These are phyloP conservation scores for Drosophila nikananu DNA, from an alignment of 1,140 invertebrate genomes.

Conservation along the genomic window DNA sequence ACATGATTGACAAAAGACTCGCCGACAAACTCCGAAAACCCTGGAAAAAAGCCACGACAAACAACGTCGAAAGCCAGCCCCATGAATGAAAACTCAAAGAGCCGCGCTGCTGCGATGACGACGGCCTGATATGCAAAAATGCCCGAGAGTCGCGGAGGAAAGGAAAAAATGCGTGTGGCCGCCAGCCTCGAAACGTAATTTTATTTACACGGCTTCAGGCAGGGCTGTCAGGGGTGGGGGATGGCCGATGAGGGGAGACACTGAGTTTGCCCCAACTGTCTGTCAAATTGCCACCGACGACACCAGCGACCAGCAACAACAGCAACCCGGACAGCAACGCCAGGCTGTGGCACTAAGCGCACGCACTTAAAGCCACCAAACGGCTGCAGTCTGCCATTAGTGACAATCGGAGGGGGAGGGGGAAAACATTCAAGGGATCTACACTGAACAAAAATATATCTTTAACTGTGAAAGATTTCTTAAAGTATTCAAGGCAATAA, in stretches of 20 bases:
- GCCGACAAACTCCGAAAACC: constrained; percentile 71
- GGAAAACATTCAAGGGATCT: not conserved
- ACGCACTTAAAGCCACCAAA: constrained; percentile 75
- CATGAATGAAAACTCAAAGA: constrained; percentile 80
- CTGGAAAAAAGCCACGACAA: constrained; percentile 46
- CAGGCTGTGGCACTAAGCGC: constrained; percentile 69
- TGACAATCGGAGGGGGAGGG: constrained; percentile 16
- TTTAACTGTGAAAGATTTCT: not conserved
- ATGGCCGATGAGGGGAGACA: not conserved
- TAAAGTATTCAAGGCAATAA: not conserved
- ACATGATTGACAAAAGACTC: constrained; percentile 80
- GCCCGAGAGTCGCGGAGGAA: constrained; percentile 14
- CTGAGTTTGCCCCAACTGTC: constrained; percentile 57
- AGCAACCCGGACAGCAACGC: constrained; percentile 2
- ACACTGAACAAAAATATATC: not conserved
- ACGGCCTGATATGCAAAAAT: constrained; percentile 62
- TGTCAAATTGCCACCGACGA: constrained; percentile 61
- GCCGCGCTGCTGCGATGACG: constrained; percentile 53
- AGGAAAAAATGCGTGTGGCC: constrained; percentile 73
- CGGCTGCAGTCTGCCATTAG: constrained; percentile 63
- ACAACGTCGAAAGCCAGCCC: constrained; percentile 68
- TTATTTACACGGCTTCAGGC: constrained; percentile 69
- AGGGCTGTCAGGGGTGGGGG: not conserved
- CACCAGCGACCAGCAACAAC: constrained; percentile 7
- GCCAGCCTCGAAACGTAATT: constrained; percentile 71